Base-by-base conservation (phyloP, 2,113 vertebrate genomes). In the Pelusios castaneus region DNA sequence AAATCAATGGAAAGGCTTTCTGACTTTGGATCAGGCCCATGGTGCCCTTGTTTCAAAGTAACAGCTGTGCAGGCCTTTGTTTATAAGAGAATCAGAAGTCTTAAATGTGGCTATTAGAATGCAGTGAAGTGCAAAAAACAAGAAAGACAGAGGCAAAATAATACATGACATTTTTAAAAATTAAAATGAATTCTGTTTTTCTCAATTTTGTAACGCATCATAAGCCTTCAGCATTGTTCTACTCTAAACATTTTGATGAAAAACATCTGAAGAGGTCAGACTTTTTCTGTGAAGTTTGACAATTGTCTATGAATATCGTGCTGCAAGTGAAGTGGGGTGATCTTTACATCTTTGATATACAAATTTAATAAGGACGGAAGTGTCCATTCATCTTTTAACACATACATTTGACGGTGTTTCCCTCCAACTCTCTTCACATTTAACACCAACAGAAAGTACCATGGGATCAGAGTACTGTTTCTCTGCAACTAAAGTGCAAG, bases 41-140 rank as follows among this genome's bases (percentile, higher is more conserved):
- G 92, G 92, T 93, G 94, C 80, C 91, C 89, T 96, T 90, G 77
- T 54, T 96, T 96, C 95, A 95, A 92, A 97, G 92, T 96, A 95
- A 95, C 96, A 95, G 95, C 96, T 97, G 95, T 97, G 95, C 95
- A 93, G 89, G 94, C 88, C 92, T 97, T 96, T 96, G 93, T 97
- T 96, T 96, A 73, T 82, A 80, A 67, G 88, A 92, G 92, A 96
- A 96, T 96, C 95, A 95, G 89, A 96, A 97, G 94, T 96, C 91
- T 96, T 92, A 90, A 43, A 95, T 94, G 95, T 96, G 95, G 87
- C 94, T 89, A 92, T 91, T 87, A 93, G 82, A 87, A 93, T 95
- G 89, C 38, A 96, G 80, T 78, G 88, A 93, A 96, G 94, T 96
- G 92, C 34, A 0, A 91, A 93, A 94, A 94, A 94, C 89, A 93